Base-by-base conservation (phyloP, 2,113 vertebrate species). In the Clinocottus analis region DNA sequence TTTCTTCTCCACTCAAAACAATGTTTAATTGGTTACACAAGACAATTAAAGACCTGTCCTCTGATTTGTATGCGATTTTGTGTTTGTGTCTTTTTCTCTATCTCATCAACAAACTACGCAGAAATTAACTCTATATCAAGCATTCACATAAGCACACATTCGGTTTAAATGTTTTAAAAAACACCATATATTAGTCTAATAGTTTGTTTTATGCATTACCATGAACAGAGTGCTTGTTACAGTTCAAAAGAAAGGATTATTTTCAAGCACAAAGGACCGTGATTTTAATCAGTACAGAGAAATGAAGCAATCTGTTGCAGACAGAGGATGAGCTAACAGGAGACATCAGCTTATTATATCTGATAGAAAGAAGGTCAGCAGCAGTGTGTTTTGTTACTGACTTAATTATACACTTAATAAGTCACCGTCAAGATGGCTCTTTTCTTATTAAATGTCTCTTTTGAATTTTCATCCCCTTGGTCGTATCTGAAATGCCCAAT, bases 1-100 rank as follows among this genome's bases (percentile, higher is more conserved):
- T 88, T 87, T 91, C 70, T 88, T 72, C 76, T 76, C 62, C 62
- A 80, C 67, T 87, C 75, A 75, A 87, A 85, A 85, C 72, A 25
- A 61, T 88, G 69, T 89, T 81, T n/a, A 77, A 80, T 55, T 80
- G 85, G 80, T 89, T 92, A 89, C 84, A 83, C 80, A 62, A 83
- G 37, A 82, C 75, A 93, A 91, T 86, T 89, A 91, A 92, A 81
- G 37, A 76, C 65, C 70, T 88, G 82, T 81, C 80, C 78, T 91
- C 87, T 51, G 71, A 89, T 85, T 87, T 78, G 45, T 72, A 56
- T 77, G 68, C 39, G 79, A 73, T 33, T 85, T 71, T 69, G 37
- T 63, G 66, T 75, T 66, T 73, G 55, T 79, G 63, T 80, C 19
- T 82, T 3, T 75, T 75, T 80, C 77, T 77, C 19, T 35, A 1